These are phyloP conservation scores for Takifugu bimaculatus DNA, from an alignment of 2,113 vertebrate genomes.

Conservation along the genomic window DNA sequence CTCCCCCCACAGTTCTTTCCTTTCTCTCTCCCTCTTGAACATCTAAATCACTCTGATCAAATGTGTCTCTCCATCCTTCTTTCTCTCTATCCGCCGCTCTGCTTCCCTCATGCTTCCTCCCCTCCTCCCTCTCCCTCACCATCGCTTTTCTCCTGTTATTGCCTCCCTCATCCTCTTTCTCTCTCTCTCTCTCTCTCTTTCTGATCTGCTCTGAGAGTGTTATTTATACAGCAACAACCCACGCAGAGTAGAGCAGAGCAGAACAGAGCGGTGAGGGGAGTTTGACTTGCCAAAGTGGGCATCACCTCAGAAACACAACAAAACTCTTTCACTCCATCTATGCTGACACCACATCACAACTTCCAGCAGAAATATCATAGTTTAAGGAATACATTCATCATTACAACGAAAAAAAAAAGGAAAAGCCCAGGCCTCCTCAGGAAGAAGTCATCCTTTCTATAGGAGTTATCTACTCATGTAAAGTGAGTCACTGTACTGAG, in stretches of 20 bases:
- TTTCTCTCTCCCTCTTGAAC: constrained; percentile 31
- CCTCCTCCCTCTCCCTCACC: constrained; percentile 20
- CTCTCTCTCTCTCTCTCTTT: constrained; percentile 45
- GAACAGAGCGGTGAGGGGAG: constrained; percentile 58
- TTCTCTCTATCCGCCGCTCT: constrained; percentile 11
- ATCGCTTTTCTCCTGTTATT: constrained; percentile 34
- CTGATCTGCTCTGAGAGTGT: constrained; percentile 66
- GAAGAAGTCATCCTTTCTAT: background rate
- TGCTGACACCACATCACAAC: constrained; percentile 24
- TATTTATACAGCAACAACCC: constrained; percentile 74
- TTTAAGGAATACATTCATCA: constrained; percentile 3
- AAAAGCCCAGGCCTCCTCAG: background rate
- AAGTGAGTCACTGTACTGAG: constrained; percentile 44
- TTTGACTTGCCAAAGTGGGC: constrained; percentile 69
- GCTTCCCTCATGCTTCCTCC: constrained; percentile 18
- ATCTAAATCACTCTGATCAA: constrained; percentile 56
- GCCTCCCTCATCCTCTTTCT: constrained; percentile 30
- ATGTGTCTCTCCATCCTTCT: constrained; percentile 32
- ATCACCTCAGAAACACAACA: constrained; percentile 66
- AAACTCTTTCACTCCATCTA: constrained; percentile 35
- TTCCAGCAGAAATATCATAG: background rate
- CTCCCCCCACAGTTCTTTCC: constrained; percentile 19
- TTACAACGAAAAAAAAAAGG: constrained; percentile 7
- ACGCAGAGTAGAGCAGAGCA: constrained; percentile 63
- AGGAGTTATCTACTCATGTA: background rate